Conservation (phyloP, 2,113 vertebrate genomes). For the Gymnogyps californianus region DNA sequence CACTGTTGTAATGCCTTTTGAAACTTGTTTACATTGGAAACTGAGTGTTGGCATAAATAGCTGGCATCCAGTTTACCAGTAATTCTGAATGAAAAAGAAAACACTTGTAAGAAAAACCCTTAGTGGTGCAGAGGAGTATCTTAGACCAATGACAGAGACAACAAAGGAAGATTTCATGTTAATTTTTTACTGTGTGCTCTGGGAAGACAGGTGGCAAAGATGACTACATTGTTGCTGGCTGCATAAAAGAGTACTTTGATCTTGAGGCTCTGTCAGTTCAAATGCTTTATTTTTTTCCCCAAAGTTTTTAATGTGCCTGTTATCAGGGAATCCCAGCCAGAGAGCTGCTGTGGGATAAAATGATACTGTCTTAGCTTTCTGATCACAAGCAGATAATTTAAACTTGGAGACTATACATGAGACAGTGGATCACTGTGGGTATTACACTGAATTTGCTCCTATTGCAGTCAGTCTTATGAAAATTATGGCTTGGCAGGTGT, state of each 20-base stretch:
- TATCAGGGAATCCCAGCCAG: not conserved
- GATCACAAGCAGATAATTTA: not conserved
- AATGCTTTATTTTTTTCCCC: not conserved
- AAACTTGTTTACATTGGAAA: not conserved
- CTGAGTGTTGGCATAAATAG: not conserved
- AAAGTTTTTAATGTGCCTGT: accelerated
- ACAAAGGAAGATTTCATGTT: not conserved
- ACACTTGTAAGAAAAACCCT: not conserved
- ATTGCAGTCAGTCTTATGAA: accelerated
- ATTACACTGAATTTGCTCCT: not conserved
- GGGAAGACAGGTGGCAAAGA: not conserved
- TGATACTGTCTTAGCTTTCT: not conserved
- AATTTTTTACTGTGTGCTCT: not conserved
- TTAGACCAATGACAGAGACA: not conserved
- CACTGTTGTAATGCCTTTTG: not conserved
- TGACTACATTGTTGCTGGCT: not conserved
- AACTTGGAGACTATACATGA: not conserved
- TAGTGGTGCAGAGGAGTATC: not conserved
- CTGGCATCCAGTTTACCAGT: not conserved
- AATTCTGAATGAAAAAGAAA: not conserved
- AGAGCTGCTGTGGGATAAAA: not conserved
- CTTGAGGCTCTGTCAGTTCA: not conserved
- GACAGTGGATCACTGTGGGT: not conserved
- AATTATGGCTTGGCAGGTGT: not conserved
- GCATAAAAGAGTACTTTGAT: not conserved